phyloP scores from a whole-genome alignment of 2,113 vertebrate species.

The Elgaria multicarinata region DNA sequence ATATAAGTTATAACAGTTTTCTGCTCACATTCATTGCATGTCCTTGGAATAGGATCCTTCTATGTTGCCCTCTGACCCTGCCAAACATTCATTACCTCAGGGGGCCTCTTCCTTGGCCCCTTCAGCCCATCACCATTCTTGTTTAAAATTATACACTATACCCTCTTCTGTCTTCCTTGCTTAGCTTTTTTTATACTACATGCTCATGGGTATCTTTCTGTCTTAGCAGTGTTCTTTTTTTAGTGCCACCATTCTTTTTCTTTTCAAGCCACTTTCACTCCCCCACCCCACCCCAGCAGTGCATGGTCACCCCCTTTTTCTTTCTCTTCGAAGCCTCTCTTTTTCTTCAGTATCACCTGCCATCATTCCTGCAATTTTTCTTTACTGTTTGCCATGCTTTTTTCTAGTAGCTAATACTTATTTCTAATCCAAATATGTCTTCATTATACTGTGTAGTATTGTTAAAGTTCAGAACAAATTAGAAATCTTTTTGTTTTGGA shows the following conservation, averaged over 20 bases:
- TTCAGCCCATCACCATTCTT: neutral
- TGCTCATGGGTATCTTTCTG: neutral
- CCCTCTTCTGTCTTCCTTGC: neutral
- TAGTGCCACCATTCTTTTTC: neutral
- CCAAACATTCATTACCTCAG: slow-evolving; percentile 46
- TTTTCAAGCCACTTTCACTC: neutral
- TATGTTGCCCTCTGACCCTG: slow-evolving; percentile 48
- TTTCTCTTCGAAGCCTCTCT: neutral
- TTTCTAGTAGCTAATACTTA: neutral
- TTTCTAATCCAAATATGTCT: neutral
- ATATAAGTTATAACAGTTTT: slow-evolving; percentile 30
- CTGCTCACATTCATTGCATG: slow-evolving; percentile 11
- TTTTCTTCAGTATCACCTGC: neutral
- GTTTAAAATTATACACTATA: neutral
- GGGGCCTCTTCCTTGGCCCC: slow-evolving; percentile 35
- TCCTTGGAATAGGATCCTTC: slow-evolving; percentile 46
- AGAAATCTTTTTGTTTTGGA: neutral
- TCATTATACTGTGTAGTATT: neutral
- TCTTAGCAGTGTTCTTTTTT: neutral
- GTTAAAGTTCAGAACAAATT: neutral
- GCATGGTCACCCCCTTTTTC: rapidly evolving
- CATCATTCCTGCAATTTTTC: neutral
- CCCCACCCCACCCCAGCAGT: neutral
- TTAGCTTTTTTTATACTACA: neutral
- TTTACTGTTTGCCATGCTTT: neutral